phyloP scores from a whole-genome alignment of 2,113 vertebrate species.

The Oreochromis tanganicae region DNA sequence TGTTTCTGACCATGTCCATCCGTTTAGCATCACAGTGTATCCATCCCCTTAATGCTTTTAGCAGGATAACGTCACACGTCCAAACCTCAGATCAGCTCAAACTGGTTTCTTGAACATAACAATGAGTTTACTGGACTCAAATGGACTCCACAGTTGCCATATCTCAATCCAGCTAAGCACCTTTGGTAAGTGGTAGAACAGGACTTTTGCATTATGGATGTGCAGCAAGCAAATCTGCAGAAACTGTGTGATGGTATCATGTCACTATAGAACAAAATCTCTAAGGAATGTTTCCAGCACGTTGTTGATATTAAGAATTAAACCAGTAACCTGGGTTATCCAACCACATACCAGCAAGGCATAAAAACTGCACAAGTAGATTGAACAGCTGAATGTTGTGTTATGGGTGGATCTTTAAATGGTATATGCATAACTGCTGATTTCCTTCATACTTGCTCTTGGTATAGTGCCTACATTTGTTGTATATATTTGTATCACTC shows the following conservation, averaged over 20 bases:
- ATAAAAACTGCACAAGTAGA: neutral
- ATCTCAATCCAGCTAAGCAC: neutral
- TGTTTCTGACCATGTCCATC: neutral
- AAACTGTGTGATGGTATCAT: neutral
- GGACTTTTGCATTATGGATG: neutral
- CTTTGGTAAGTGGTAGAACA: neutral
- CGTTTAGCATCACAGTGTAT: neutral
- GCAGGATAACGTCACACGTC: neutral
- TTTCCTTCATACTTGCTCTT: neutral
- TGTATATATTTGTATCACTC: neutral
- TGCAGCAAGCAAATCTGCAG: neutral
- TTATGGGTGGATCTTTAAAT: neutral
- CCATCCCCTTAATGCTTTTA: neutral
- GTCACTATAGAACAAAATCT: neutral
- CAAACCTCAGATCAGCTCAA: neutral
- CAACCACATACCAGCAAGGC: neutral
- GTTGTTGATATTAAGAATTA: neutral
- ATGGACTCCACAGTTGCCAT: neutral
- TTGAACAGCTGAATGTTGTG: neutral
- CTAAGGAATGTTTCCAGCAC: neutral
- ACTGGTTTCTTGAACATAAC: neutral
- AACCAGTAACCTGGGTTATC: neutral
- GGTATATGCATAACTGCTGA: neutral
- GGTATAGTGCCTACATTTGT: neutral
- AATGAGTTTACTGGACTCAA: neutral